Percentiles rank a stretch among this genome's conserved stretches.
These are phyloP conservation scores for Micropterix aruncella DNA, from an alignment of 2,888 invertebrate genomes.

Conservation along the genomic window DNA sequence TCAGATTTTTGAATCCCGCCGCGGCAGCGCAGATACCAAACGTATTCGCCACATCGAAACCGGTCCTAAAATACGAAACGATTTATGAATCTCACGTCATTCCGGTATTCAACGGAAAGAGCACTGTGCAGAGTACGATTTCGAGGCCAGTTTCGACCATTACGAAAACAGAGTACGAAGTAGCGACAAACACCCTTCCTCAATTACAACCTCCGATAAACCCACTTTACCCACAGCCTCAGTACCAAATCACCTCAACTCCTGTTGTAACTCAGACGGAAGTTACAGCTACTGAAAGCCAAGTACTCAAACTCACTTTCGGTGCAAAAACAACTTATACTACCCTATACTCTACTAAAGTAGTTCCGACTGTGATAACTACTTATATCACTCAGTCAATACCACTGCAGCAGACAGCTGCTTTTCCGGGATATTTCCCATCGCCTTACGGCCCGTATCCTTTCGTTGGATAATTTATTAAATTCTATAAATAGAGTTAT, in stretches of 20 bases:
- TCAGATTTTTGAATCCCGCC: constrained; percentile 54
- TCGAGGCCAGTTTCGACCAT: constrained; percentile 66
- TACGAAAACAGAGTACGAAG: constrained; percentile 66
- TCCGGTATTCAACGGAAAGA: constrained; percentile 61
- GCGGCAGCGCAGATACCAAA: constrained; percentile 52
- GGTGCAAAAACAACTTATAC: constrained; percentile 85
- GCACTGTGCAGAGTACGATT: constrained; percentile 63
- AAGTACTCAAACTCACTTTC: constrained; percentile 73
- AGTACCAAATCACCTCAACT: constrained; percentile 60
- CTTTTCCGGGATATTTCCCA: constrained; percentile 66
- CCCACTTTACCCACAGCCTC: constrained; percentile 39
- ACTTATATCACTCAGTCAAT: constrained; percentile 71
- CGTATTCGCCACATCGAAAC: constrained; percentile 65
- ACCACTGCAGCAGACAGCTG: constrained; percentile 52
- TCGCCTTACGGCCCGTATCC: constrained; percentile 63
- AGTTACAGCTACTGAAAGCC: constrained; percentile 66
- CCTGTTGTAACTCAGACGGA: constrained; percentile 69
- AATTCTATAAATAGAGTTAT: too few species aligned
- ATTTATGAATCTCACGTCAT: constrained; percentile 72
- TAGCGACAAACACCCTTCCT: constrained; percentile 57
- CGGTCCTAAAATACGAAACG: constrained; percentile 61
- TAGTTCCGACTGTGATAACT: constrained; percentile 73
- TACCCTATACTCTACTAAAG: constrained; percentile 68
- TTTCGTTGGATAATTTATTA: constrained; percentile 52
- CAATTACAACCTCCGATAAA: constrained; percentile 36